These are phyloP conservation scores for Champsocephalus gunnari DNA, from an alignment of 2,797 vertebrate species.

Conservation along the genomic window DNA sequence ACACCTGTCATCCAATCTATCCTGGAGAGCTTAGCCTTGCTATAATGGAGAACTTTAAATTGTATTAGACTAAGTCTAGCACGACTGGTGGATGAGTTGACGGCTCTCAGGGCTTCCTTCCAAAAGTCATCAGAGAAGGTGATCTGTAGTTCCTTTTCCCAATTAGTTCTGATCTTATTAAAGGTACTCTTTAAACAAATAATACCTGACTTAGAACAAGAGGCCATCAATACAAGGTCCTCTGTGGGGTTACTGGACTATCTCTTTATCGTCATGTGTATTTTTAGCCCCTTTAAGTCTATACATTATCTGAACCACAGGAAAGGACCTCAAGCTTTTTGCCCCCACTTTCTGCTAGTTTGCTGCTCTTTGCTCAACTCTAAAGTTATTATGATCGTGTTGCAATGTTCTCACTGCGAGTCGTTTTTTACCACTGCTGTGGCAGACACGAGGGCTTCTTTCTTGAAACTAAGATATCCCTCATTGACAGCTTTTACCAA, in stretches of 20 bases:
- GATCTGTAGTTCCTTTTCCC: no score
- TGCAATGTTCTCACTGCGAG: slow-evolving; percentile 18
- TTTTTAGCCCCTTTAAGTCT: neutral
- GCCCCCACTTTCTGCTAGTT: slow-evolving; percentile 1
- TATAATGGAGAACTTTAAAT: no score
- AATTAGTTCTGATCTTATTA: no score
- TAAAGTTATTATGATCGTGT: slow-evolving; percentile 28
- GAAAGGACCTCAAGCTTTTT: slow-evolving; percentile 12
- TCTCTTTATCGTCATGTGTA: neutral
- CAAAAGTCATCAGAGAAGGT: no score
- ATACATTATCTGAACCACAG: slow-evolving; percentile 4
- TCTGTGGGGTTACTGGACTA: neutral
- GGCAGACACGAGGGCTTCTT: slow-evolving; percentile 10
- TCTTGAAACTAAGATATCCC: neutral
- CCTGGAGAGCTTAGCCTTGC: no score
- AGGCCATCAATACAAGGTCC: slow-evolving; percentile 6
- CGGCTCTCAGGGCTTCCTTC: no score
- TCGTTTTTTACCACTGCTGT: slow-evolving; percentile 42
- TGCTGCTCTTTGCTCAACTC: slow-evolving; percentile 3
- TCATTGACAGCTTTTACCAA: slow-evolving; percentile 21
- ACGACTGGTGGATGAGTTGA: no score
- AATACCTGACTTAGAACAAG: slow-evolving; percentile 1
- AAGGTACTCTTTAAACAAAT: neutral
- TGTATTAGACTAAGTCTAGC: no score
- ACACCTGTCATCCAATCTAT: no score